A percentile compares a stretch with the other conserved stretches of the same genome.
Evolutionary conservation across 2,888 invertebrate species (phyloP).

Genomic region (Neocrepidodera transversa): DNA sequence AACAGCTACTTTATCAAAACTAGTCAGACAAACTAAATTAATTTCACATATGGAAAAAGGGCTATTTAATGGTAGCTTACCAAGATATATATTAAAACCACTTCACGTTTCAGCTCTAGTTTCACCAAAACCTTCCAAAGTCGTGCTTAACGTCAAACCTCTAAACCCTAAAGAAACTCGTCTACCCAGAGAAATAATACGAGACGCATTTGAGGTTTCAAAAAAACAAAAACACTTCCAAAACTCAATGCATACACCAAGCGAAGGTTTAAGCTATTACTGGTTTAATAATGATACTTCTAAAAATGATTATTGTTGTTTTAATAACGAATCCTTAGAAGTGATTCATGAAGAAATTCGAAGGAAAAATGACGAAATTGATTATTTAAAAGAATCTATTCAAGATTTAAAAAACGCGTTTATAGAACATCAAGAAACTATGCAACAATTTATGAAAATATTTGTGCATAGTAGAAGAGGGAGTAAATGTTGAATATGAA

Average conservation of each 20-base stretch:
- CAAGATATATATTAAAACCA: constrained; percentile 75
- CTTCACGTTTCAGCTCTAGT: constrained; percentile 80
- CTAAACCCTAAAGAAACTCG: constrained; percentile 83
- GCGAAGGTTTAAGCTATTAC: constrained; percentile 25
- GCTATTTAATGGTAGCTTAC: constrained; percentile 79
- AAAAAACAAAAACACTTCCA: constrained; percentile 71
- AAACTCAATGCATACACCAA: constrained; percentile 14
- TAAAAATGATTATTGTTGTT: constrained; percentile 21
- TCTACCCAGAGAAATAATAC: constrained; percentile 78
- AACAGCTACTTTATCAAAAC: constrained; percentile 82
- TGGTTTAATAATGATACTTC: constrained; percentile 24
- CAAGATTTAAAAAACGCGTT: constrained; percentile 63
- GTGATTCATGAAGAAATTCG: constrained; percentile 70
- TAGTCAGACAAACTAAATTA: constrained; percentile 83
- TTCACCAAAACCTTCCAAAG: constrained; percentile 81
- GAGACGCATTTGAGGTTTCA: constrained; percentile 81
- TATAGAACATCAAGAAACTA: constrained; percentile 44
- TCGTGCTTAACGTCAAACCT: constrained; percentile 82
- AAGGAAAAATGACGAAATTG: constrained; percentile 72
- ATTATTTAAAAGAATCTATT: constrained; percentile 71
- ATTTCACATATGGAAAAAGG: constrained; percentile 86
- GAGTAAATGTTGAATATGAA: constrained; percentile 24
- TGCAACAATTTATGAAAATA: constrained; percentile 53
- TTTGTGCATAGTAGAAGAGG: constrained; percentile 45
- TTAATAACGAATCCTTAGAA: constrained; percentile 61